A percentile compares a stretch with the other conserved stretches of the same genome.
Conservation (phyloP, 2,113 vertebrate species). For the Orientallactaga bullata region DNA sequence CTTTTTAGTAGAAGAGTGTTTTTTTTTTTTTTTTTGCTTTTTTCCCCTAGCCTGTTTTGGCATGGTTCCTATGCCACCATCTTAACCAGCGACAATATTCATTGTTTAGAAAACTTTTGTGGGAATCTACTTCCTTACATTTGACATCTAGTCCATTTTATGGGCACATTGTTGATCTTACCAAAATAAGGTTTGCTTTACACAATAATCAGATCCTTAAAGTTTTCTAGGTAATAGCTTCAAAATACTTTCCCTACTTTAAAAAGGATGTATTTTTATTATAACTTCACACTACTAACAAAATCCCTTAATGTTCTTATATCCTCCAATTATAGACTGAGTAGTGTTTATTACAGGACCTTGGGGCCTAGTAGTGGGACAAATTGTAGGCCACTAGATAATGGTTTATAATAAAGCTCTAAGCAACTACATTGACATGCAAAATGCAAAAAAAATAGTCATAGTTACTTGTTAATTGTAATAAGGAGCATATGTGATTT, state of each 20-base stretch:
- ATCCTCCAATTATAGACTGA: not conserved
- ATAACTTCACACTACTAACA: not conserved
- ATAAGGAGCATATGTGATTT: constrained; percentile 15
- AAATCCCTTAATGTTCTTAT: constrained; percentile 2
- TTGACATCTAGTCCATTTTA: too few species aligned
- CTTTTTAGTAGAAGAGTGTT: too few species aligned
- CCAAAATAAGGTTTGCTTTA: not conserved
- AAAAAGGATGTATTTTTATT: not conserved
- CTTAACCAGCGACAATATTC: too few species aligned
- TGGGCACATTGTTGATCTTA: too few species aligned
- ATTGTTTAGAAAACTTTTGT: too few species aligned
- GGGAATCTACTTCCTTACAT: too few species aligned
- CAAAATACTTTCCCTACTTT: not conserved
- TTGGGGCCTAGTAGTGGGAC: not conserved
- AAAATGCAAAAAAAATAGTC: constrained; percentile 18
- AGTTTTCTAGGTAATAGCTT: not conserved
- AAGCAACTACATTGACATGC: not conserved
- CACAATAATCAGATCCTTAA: not conserved
- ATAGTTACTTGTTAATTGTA: not conserved
- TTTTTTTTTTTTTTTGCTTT: too few species aligned
- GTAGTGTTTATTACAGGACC: not conserved
- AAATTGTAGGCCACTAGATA: not conserved
- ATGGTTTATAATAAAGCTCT: not conserved
- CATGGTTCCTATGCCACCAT: too few species aligned
- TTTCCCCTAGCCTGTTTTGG: too few species aligned